Conservation (phyloP, 2,113 vertebrate species). For the Triplophysa rosa region DNA sequence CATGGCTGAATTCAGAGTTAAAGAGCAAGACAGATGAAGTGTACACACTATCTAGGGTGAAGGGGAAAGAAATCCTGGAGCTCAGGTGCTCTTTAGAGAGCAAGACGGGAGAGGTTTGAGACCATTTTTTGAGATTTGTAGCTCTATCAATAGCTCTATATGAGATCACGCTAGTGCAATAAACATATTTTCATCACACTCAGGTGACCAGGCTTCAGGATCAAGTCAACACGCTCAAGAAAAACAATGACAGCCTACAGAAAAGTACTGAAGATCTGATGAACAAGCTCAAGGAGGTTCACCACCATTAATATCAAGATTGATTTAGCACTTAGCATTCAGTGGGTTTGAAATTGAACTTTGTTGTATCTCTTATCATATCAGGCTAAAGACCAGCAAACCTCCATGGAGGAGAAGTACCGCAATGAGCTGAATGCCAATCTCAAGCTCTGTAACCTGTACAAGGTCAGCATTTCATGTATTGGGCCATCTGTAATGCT, state of each 20-base stretch:
- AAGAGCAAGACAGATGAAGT: conserved; percentile 93
- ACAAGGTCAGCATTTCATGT: conserved; percentile 80
- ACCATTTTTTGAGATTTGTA: background rate
- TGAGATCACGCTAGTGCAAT: background rate
- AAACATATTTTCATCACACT: background rate
- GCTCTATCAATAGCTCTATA: background rate
- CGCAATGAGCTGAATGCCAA: conserved; percentile 92
- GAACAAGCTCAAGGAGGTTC: conserved; percentile 90
- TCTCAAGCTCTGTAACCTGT: conserved; percentile 88
- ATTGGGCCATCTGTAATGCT: background rate
- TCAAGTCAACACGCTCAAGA: conserved; percentile 81
- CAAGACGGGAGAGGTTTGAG: conserved; percentile 86
- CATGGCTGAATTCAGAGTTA: conserved; percentile 85
- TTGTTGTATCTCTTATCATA: background rate
- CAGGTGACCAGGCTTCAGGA: conserved; percentile 84
- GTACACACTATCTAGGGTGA: conserved; percentile 81
- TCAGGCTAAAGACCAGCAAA: conserved; percentile 90
- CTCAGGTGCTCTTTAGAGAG: conserved; percentile 84
- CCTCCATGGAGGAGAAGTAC: conserved; percentile 91
- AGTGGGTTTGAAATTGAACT: background rate
- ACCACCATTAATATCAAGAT: background rate
- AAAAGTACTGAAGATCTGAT: conserved; percentile 87
- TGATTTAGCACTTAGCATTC: background rate
- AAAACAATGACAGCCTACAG: conserved; percentile 82
- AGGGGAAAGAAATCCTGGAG: conserved; percentile 88